Conservation (phyloP, 2,888 invertebrate species). For the Selenia dentaria region DNA sequence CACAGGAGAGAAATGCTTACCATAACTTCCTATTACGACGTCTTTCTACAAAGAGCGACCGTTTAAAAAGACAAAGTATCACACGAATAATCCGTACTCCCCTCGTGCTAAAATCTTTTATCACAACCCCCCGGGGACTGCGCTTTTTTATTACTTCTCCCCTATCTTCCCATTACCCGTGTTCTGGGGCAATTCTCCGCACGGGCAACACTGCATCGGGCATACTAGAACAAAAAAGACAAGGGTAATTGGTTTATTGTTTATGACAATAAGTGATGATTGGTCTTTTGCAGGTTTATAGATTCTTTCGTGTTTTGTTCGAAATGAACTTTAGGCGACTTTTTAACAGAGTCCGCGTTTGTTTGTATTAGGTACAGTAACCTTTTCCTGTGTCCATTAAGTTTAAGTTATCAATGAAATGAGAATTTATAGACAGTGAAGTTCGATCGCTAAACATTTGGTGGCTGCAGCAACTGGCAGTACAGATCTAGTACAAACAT, state of each 20-base stretch:
- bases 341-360: no score
- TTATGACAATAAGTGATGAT: conserved; percentile 50
- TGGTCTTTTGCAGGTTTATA: conserved; percentile 37
- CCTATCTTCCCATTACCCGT: conserved; percentile 21
- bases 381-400: no score
- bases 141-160: conserved; percentile 60
- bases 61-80: conserved; percentile 79
- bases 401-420: no score
- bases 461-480: no score
- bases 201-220: conserved; percentile 44
- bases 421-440: no score
- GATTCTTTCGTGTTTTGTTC: conserved; percentile 27
- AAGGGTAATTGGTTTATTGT: conserved; percentile 72
- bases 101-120: conserved; percentile 75
- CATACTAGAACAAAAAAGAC: conserved; percentile 44
- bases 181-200: conserved; percentile 36
- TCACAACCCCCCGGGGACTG: conserved; percentile 66
- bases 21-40: conserved; percentile 32
- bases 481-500: no score
- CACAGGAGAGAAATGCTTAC: conserved; percentile 17
- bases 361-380: no score
- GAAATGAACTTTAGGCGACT: no score
- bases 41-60: conserved; percentile 49
- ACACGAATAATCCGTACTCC: conserved; percentile 60
- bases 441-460: no score